Base-by-base conservation (phyloP, 2,888 invertebrate genomes). In the Drosophila neutralis region DNA sequence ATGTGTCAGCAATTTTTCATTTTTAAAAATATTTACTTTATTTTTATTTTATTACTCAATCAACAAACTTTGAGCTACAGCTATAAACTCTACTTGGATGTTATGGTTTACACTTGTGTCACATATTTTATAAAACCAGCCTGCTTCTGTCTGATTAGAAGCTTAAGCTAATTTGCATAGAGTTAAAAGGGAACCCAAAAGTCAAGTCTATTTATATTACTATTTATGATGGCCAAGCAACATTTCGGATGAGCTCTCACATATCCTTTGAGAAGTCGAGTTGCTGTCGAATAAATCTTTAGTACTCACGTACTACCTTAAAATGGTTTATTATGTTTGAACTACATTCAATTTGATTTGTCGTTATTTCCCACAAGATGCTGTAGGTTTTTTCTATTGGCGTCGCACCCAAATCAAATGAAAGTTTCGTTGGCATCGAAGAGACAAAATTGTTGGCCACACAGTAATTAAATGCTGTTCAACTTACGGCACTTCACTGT, bases 401-500 rank as follows among this genome's bases (percentile, higher is more conserved):
- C 15, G 15, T 24, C 60, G 62, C 85, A 85, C 63, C 63, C 66
- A 60, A 78, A 64, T 65, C 65, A 65, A 73, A 59, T 45, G 42
- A 53, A 15, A 18, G 4, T 15, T 35, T 35, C 7, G 18, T 6
- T 5, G 5, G 15, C 11, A 27, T 27, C 11, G 24, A 18, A 13
- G 7, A 38, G 35, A 73, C 24, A 24, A 24, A 15, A 24, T 45
- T 24, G 24, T 45, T 45, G 45, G 45, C 8, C 45, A 8, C 24
- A 45, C 66, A 54, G 69, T 73, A 76, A 75, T 69, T 66, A 45
- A 73, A 73, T 57, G 40, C 48, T 38, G 59, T 24, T 21, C 61
- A 89, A 89, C 78, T 87, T 73, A 82, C 79, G 70, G 63, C 69
- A 70, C 59, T 76, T 66, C 60, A 60, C 77, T 59, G 68, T 57